phyloP scores from a whole-genome alignment of 2,888 invertebrate genomes.

The Amorpha juglandis region DNA sequence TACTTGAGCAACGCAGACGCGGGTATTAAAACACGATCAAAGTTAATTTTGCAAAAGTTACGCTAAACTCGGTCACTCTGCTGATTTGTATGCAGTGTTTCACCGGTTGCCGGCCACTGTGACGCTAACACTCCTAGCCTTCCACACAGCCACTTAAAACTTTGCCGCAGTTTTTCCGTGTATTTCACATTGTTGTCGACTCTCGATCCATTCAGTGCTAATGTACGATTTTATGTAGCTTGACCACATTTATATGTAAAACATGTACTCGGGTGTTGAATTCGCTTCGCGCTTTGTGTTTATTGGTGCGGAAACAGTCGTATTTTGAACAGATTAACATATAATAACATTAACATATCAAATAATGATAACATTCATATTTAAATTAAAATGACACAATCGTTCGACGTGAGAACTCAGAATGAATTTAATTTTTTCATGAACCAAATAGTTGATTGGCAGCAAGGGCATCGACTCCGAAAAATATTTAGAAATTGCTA shows the following conservation, averaged over 20 bases:
- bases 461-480: no score
- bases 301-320: neutral
- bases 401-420: no score
- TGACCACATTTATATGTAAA: neutral
- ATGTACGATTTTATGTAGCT: slow-evolving; percentile 1
- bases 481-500: no score
- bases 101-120: slow-evolving; percentile 50
- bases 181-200: slow-evolving; percentile 49
- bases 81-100: slow-evolving; percentile 67
- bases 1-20: slow-evolving; percentile 36
- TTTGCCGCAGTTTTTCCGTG: slow-evolving; percentile 47
- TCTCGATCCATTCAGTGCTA: slow-evolving; percentile 35
- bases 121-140: slow-evolving; percentile 51
- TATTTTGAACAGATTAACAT: no score
- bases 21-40: slow-evolving; percentile 66
- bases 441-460: no score
- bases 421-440: no score
- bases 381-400: no score
- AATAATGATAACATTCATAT: no score
- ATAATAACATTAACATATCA: no score
- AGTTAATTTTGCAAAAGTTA: slow-evolving; percentile 65
- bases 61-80: slow-evolving; percentile 49
- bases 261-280: neutral
- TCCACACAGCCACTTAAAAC: slow-evolving; percentile 56
- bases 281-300: neutral